These are phyloP conservation scores for Drosophila ohnishii DNA, from an alignment of 1,140 invertebrate species.

Conservation along the genomic window DNA sequence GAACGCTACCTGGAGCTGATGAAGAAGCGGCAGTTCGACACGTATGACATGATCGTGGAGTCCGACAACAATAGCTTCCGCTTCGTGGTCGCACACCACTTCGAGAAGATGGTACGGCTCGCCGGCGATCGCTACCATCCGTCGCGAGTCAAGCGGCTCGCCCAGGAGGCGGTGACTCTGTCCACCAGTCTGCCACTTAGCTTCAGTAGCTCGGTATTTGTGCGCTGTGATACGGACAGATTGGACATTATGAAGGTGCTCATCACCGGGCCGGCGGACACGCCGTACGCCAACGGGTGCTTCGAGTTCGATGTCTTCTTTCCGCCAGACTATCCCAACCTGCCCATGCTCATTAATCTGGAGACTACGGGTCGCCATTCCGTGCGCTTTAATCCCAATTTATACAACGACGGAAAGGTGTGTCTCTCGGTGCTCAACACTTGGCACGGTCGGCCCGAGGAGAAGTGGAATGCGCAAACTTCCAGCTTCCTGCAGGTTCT, in stretches of 20 bases:
- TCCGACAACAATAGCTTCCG: slow-evolving; percentile 88
- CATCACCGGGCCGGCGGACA: slow-evolving; percentile 95
- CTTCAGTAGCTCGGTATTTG: slow-evolving; percentile 97
- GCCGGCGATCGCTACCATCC: slow-evolving; percentile 93
- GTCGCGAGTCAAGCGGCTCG: slow-evolving; percentile 94
- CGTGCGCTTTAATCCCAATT: slow-evolving; percentile 98
- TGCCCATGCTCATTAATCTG: slow-evolving; percentile 94
- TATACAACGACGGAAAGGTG: slow-evolving; percentile 98
- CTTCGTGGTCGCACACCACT: slow-evolving; percentile 95
- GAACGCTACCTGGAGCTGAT: slow-evolving; percentile 93
- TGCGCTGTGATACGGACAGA: slow-evolving; percentile 96
- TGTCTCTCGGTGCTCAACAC: slow-evolving; percentile 98
- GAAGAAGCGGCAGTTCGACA: slow-evolving; percentile 95
- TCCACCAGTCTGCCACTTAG: slow-evolving; percentile 96
- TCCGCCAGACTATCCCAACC: slow-evolving; percentile 92
- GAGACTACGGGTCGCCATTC: slow-evolving; percentile 97
- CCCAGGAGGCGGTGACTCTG: slow-evolving; percentile 97
- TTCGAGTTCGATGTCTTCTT: slow-evolving; percentile 97
- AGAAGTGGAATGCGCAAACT: slow-evolving; percentile 98
- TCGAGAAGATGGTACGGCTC: slow-evolving; percentile 93
- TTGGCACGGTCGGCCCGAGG: slow-evolving; percentile 99
- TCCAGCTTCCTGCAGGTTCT: slow-evolving; percentile 98
- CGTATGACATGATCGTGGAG: slow-evolving; percentile 95
- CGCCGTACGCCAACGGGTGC: slow-evolving; percentile 94
- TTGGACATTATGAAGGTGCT: slow-evolving; percentile 98